Base-by-base conservation (phyloP, 2,888 invertebrate genomes). In the Encarsia formosa region DNA sequence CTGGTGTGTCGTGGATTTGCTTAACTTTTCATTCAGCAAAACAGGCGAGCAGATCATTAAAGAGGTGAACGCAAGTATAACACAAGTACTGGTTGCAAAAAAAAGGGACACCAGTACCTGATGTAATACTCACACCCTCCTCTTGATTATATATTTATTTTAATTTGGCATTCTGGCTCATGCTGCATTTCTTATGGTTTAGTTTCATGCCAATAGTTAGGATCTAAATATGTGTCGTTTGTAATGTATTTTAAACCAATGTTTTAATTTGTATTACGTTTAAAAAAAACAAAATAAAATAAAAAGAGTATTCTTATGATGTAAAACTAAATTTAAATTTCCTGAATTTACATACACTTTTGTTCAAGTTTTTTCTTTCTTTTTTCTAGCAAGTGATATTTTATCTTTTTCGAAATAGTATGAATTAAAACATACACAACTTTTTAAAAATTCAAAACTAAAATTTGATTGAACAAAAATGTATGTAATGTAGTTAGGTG, bases 111-210 rank as follows among this genome's bases (percentile, higher is more conserved):
- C 93, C 94, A 94, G 94, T 95, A 95, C 95, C 94, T 95, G 93
- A 94, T 92, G 92, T 92, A 95, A 95, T 95, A 95, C 95, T 95
- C 95, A 91, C 81, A 81, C 79, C 80, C 85, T 80, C 80, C 78
- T 79, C 75, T 37, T 37, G 9, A 20, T 37, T 37, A 15, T 34
- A 9, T 5, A 34, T 34, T 34, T 34, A 5, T 5, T 34, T 63
- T 63, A n/a, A 13, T 23, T 41, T n/a, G 9, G 42, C 19, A 26
- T 8, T 23, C 26, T 41, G 8, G 24, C 15, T 29, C 18, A 26
- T 42, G 19, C 29, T 26, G 54, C 49, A 54, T 45, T 54, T 45
- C 29, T 46, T 46, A 26, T 32, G 45, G 20, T 49, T 42, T 46
- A 41, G 19, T 42, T 37, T n/a, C n/a, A n/a, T n/a, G n/a, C n/a